Evolutionary conservation across 1,140 invertebrate species (phyloP).

Genomic region (Charaxes varanes): DNA sequence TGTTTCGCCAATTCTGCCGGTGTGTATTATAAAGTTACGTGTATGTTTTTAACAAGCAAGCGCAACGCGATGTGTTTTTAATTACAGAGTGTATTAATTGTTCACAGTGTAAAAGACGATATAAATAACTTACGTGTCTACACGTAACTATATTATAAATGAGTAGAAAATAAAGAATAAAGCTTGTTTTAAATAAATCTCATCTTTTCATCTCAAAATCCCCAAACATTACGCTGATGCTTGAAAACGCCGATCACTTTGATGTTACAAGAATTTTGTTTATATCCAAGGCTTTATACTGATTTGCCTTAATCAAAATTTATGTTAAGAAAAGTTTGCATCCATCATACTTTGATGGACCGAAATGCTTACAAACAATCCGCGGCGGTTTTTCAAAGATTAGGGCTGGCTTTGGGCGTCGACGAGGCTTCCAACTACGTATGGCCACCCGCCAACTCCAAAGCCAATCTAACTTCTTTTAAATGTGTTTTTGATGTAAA

Average conservation of each 20-base stretch:
- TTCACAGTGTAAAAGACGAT: conserved; percentile 37
- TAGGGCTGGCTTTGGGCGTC: conserved; percentile 62
- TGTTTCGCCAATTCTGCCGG: no score
- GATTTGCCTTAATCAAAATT: conserved; percentile 37
- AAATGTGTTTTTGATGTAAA: conserved; percentile 74
- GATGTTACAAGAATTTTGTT: conserved; percentile 14
- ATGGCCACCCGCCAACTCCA: conserved; percentile 67
- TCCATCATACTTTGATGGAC: conserved; percentile 59
- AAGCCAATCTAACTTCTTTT: conserved; percentile 74
- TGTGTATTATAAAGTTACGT: no score
- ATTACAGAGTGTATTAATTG: conserved; percentile 48
- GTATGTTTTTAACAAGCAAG: no score
- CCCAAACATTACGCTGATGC: conserved; percentile 9
- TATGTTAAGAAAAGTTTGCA: conserved; percentile 48
- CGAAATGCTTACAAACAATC: conserved; percentile 65
- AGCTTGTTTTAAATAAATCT: conserved; percentile 66
- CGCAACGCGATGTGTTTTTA: conserved; percentile 52
- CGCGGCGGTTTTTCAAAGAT: conserved; percentile 62
- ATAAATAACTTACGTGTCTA: conserved; percentile 39
- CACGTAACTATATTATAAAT: conserved; percentile 39
- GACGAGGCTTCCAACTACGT: conserved; percentile 59
- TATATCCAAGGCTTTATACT: conserved; percentile 13
- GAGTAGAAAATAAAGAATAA: conserved; percentile 64
- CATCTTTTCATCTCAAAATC: conserved; percentile 8
- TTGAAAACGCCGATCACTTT: conserved; percentile 4